Percentiles rank a stretch among this genome's conserved stretches.
phyloP scores from a whole-genome alignment of 53 echinoderm and acorn worm species.

The Crossaster papposus region DNA sequence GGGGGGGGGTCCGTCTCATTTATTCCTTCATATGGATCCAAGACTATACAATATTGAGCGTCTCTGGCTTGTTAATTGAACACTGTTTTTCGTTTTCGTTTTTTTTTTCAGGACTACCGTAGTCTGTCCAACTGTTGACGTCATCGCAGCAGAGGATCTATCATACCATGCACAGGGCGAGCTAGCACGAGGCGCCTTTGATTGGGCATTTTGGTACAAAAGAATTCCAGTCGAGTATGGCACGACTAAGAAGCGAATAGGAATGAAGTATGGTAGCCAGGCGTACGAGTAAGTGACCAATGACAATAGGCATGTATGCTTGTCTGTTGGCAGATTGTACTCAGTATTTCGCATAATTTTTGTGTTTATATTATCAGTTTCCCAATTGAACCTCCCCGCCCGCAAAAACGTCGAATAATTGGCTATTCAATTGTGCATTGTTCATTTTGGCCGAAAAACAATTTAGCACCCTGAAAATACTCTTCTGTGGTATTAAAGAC shows the following conservation, averaged over 20 bases:
- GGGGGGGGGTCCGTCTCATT: too few relatives aligned
- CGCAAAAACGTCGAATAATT: too few relatives aligned
- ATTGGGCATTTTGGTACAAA: conserved; percentile 99
- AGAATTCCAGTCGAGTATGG: conserved; percentile 73
- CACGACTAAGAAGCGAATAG: conserved; percentile 62
- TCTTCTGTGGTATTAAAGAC: too few relatives aligned
- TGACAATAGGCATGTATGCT: neutral
- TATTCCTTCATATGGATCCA: too few relatives aligned
- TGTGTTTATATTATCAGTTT: too few relatives aligned
- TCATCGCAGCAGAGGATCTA: conserved; percentile 78
- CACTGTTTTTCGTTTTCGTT: neutral
- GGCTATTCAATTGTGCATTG: too few relatives aligned
- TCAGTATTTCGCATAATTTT: neutral
- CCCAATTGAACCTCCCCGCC: too few relatives aligned
- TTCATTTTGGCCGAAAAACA: too few relatives aligned
- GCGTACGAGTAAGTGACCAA: conserved; percentile 80
- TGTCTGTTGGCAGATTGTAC: neutral
- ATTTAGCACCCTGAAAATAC: too few relatives aligned
- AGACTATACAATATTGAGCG: neutral
- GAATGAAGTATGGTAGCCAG: conserved; percentile 78
- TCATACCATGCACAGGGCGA: conserved; percentile 82
- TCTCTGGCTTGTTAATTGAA: neutral
- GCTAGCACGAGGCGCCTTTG: conserved; percentile 83
- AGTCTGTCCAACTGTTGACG: conserved; percentile 95
- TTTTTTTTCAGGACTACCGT: conserved; percentile 79